Percentiles rank a stretch among this genome's conserved stretches.
Conservation (phyloP, 92 coral and sea anemone species). For the Muricea muricata region DNA sequence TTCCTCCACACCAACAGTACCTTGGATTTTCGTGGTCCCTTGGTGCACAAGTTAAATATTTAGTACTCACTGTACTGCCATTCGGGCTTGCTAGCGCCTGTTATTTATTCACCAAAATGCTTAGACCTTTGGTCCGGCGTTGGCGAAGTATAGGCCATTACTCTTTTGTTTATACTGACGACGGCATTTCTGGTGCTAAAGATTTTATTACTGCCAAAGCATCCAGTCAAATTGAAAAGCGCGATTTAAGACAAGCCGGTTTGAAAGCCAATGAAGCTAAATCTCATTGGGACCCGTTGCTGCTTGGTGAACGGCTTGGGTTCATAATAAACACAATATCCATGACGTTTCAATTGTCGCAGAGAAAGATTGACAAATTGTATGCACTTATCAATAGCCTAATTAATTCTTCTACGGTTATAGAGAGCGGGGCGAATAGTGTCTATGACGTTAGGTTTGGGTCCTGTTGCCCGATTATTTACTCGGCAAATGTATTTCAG, state of each 20-base stretch:
- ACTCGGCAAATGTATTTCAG: constrained; percentile 69
- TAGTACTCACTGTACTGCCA: constrained; percentile 69
- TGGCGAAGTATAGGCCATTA: constrained; percentile 77
- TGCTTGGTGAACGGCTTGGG: constrained; percentile 71
- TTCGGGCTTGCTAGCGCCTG: constrained; percentile 67
- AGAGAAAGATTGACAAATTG: constrained; percentile 55
- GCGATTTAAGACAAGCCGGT: constrained; percentile 59
- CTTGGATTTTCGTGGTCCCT: constrained; percentile 74
- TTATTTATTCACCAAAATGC: constrained; percentile 70
- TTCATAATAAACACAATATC: constrained; percentile 66
- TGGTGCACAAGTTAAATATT: constrained; percentile 42
- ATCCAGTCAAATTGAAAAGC: constrained; percentile 65
- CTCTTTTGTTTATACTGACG: constrained; percentile 68
- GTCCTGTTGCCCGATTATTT: constrained; percentile 65
- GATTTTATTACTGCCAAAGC: constrained; percentile 71
- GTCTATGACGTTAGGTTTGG: constrained; percentile 56
- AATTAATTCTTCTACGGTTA: constrained; percentile 45
- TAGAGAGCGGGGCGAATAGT: constrained; percentile 67
- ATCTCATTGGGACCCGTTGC: constrained; percentile 68
- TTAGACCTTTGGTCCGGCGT: constrained; percentile 72
- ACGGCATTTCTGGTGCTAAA: constrained; percentile 67
- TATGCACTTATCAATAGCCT: constrained; percentile 43
- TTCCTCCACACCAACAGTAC: constrained; percentile 54
- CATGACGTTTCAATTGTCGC: constrained; percentile 60
- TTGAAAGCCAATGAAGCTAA: constrained; percentile 71